Evolutionary conservation across 1,140 invertebrate genomes (phyloP), one percentile per base, ranked within the genome.

Genomic region (Pogonomyrmex barbatus): DNA sequence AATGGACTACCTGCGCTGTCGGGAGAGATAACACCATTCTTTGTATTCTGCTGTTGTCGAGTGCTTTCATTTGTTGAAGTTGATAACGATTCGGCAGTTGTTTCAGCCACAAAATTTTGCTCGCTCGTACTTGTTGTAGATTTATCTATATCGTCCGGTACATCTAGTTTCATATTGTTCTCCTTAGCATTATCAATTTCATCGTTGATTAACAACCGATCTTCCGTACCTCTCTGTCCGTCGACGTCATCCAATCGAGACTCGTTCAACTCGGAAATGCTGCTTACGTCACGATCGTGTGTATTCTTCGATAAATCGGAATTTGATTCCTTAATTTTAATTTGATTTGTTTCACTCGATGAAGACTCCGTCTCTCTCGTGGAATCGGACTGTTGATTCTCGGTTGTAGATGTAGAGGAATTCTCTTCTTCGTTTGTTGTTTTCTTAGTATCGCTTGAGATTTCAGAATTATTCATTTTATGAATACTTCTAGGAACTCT

Each of bases 1-100:
- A 90, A 90, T 0, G 89, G 87, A 30, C 87, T 88, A 1, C 67
- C 76, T 5, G 12, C 14, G 56, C 89, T 90, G n/a, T 88, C 71
- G 3, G 83, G 63, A 39, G 88, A 90, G 12, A 0, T 33, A n/a
- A 54, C 1, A 45, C 45, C 4, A 5, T 52, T 33, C 5, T 9
- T 12, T 0, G 17, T 5, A 39, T 12, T 17, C 8, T 68, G 33
- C 8, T 73, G 33, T 1, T 73, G 42, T 0, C 8, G 8, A 1
- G 30, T 71, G 0, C 30, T 65, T 73, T 78, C 50, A n/a, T n/a
- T n/a, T n/a, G 1, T 1, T 0, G 33, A 47, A 9, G 6, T 6
- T 14, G 42, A 54, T 0, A 39, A 14, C 17, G 9, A 0, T n/a
- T 47, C 10, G 1, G 14, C 1, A 9, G 3, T 36, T 60, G 71